phyloP scores from a whole-genome alignment of 2,888 invertebrate genomes.

The Microctonus brassicae region DNA sequence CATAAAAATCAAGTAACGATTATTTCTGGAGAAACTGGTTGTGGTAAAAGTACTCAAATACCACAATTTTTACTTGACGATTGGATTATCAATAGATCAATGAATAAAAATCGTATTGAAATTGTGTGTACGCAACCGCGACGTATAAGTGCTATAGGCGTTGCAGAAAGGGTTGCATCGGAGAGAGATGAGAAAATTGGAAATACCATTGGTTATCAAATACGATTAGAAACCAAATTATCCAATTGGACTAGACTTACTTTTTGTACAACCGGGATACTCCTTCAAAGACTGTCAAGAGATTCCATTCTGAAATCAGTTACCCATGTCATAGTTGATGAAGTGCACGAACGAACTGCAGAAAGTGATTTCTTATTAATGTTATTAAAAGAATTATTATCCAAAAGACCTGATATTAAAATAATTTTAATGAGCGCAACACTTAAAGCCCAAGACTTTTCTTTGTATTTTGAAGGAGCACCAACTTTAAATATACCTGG shows the following conservation, averaged over 20 bases:
- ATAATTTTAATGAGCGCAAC: constrained; percentile 95
- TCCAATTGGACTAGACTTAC: constrained; percentile 84
- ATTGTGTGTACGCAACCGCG: constrained; percentile 95
- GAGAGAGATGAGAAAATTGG: constrained; percentile 87
- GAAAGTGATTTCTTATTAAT: constrained; percentile 92
- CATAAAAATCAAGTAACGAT: constrained; percentile 78
- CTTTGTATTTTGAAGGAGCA: constrained; percentile 84
- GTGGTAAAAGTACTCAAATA: constrained; percentile 89
- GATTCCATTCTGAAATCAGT: constrained; percentile 83
- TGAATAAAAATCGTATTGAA: constrained; percentile 78
- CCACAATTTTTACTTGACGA: constrained; percentile 94
- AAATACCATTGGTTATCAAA: constrained; percentile 79
- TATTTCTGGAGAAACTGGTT: constrained; percentile 88
- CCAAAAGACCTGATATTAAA: constrained; percentile 81
- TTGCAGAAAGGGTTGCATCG: constrained; percentile 90
- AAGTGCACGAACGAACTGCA: constrained; percentile 93
- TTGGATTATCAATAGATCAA: constrained; percentile 77
- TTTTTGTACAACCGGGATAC: constrained; percentile 94
- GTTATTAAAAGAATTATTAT: constrained; percentile 82
- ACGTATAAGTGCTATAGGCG: constrained; percentile 90
- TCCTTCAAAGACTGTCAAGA: constrained; percentile 85
- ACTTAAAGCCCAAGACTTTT: constrained; percentile 86
- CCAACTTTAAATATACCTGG: constrained; percentile 87
- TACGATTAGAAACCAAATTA: constrained; percentile 83
- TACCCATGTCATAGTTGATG: constrained; percentile 89